Percentiles rank a stretch among this genome's conserved stretches.
phyloP scores from a whole-genome alignment of 2,113 vertebrate species.

The Phoxinus phoxinus region DNA sequence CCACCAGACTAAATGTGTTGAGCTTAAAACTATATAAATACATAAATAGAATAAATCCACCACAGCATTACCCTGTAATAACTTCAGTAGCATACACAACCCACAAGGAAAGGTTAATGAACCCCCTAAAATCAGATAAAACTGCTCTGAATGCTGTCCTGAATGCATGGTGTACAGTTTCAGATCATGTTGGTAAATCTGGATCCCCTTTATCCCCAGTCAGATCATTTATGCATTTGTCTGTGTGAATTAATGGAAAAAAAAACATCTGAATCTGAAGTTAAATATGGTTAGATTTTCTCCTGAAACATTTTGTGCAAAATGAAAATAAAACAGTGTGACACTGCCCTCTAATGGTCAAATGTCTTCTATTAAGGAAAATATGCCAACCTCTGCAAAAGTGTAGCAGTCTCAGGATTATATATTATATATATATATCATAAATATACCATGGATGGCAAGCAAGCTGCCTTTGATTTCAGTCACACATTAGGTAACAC shows the following conservation, averaged over 20 bases:
- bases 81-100: too few species aligned
- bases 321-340: neutral
- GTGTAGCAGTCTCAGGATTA: neutral
- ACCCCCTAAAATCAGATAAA: neutral
- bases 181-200: neutral
- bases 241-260: too few species aligned
- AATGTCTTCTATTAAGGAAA: neutral
- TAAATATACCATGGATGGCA: neutral
- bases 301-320: neutral
- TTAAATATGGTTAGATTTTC: neutral
- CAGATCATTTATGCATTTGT: neutral
- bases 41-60: neutral
- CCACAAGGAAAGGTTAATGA: neutral
- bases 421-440: neutral
- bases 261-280: neutral
- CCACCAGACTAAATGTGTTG: neutral
- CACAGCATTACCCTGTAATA: too few species aligned
- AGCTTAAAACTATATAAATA: neutral
- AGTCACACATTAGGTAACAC: neutral
- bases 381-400: neutral
- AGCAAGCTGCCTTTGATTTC: neutral
- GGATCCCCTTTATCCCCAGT: neutral
- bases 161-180: neutral
- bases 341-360: conserved; percentile 76
- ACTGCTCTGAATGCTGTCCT: too few species aligned